Conservation (phyloP, 1,140 invertebrate species). For the Amyelois transitella region DNA sequence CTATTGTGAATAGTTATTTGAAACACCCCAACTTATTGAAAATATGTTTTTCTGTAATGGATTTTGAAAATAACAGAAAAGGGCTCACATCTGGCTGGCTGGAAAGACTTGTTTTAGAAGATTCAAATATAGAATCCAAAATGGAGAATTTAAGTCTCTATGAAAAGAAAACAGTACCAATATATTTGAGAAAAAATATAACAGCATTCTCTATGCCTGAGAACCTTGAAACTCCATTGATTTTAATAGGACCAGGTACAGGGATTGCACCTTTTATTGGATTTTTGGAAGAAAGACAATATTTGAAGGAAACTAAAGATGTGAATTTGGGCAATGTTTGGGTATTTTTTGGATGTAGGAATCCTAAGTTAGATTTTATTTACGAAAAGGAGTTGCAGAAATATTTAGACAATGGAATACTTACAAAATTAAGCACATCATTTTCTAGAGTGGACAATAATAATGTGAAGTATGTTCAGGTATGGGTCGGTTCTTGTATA, state of each 20-base stretch:
- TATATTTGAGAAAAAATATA: slow-evolving; percentile 79
- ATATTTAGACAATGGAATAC: slow-evolving; percentile 65
- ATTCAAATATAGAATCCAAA: slow-evolving; percentile 27
- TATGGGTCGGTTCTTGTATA: slow-evolving; percentile 9
- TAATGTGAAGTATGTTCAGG: slow-evolving; percentile 75
- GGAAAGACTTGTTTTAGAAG: slow-evolving; percentile 45
- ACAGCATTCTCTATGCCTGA: slow-evolving; percentile 75
- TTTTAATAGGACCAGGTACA: slow-evolving; percentile 89
- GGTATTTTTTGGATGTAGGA: slow-evolving; percentile 86
- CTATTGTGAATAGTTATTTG: slow-evolving; percentile 82
- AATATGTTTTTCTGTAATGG: slow-evolving; percentile 82
- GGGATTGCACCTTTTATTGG: slow-evolving; percentile 88
- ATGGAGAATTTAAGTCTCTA: slow-evolving; percentile 35
- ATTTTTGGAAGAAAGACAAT: slow-evolving; percentile 76
- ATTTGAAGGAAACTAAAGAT: slow-evolving; percentile 31
- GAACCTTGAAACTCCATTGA: slow-evolving; percentile 76
- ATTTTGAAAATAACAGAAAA: slow-evolving; percentile 70
- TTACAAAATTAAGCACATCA: slow-evolving; percentile 76
- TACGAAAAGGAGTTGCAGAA: slow-evolving; percentile 76
- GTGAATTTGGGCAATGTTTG: slow-evolving; percentile 64
- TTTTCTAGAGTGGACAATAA: slow-evolving; percentile 78
- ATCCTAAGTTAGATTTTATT: slow-evolving; percentile 78
- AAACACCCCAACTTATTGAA: slow-evolving; percentile 67
- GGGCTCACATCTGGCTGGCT: slow-evolving; percentile 83
- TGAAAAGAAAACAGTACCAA: slow-evolving; percentile 50